Conservation (phyloP, 2,797 vertebrate genomes). For the Acridotheres tristis region DNA sequence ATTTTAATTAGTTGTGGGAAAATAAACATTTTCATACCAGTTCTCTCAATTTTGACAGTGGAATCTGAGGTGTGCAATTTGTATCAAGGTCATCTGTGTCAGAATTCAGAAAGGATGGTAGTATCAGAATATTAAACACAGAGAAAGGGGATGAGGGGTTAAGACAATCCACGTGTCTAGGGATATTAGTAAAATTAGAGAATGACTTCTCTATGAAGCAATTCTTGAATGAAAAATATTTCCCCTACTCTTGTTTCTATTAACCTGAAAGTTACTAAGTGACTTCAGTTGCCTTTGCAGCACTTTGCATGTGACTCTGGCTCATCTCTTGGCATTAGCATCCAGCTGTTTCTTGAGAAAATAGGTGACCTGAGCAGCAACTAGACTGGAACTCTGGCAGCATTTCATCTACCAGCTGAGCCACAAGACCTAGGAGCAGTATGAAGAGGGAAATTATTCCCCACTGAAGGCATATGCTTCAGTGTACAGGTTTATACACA, state of each 20-base stretch:
- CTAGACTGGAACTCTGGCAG: background rate
- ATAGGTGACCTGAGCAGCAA: background rate
- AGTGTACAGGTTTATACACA: background rate
- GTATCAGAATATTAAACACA: slow-evolving; percentile 43
- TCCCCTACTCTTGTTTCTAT: slow-evolving; percentile 15
- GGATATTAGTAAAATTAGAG: slow-evolving; percentile 51
- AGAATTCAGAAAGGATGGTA: slow-evolving; percentile 63
- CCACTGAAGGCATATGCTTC: background rate
- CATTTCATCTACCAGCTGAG: background rate
- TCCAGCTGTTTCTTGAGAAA: background rate
- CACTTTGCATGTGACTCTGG: background rate
- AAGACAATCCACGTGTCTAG: background rate
- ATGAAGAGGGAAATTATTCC: background rate
- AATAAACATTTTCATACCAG: slow-evolving; percentile 34
- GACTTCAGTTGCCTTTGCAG: slow-evolving; percentile 27
- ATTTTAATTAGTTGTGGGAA: slow-evolving; percentile 73
- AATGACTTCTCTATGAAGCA: slow-evolving; percentile 46
- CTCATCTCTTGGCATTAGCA: slow-evolving; percentile 12
- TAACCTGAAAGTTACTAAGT: slow-evolving; percentile 14
- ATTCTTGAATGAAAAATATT: slow-evolving; percentile 11
- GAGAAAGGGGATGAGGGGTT: slow-evolving; percentile 12
- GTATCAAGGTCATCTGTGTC: slow-evolving; percentile 64
- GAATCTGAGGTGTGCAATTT: slow-evolving; percentile 66
- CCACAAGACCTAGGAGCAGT: background rate
- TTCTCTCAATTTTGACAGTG: slow-evolving; percentile 58